These are phyloP conservation scores for Pediacus dermestoides DNA, from an alignment of 2,888 invertebrate genomes.

Conservation along the genomic window DNA sequence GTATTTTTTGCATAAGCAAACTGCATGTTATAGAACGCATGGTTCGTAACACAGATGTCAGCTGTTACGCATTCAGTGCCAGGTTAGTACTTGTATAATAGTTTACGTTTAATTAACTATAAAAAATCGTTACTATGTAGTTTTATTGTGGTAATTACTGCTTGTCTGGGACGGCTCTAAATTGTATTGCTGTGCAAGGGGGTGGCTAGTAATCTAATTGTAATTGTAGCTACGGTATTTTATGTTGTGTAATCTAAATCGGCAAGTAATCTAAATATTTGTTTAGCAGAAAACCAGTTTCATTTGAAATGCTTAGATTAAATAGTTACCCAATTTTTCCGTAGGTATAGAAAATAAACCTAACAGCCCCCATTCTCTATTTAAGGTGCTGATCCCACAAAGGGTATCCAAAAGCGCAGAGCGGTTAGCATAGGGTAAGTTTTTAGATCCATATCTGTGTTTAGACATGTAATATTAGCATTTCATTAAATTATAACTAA, in stretches of 20 bases:
- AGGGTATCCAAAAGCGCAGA: constrained; percentile 76
- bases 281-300: no score
- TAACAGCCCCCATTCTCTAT: no score
- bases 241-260: constrained; percentile 6
- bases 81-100: constrained; percentile 46
- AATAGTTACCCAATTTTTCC: no score
- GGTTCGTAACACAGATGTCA: constrained; percentile 53
- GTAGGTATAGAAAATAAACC: no score
- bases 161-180: no score
- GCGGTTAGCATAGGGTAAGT: constrained; percentile 79
- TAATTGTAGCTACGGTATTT: constrained; percentile 11
- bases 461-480: no score
- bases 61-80: constrained; percentile 54
- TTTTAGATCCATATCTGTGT: no score
- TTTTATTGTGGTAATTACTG: background rate
- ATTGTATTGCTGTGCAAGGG: no score
- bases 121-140: background rate
- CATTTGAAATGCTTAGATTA: no score
- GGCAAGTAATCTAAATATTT: no score
- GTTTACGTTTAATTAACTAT: background rate
- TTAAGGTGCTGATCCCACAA: constrained; percentile 75
- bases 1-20: constrained; percentile 26
- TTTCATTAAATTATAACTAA: constrained; percentile 1
- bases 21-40: constrained; percentile 44
- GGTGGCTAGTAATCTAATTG: background rate